Base-by-base conservation (phyloP, 2,113 vertebrate genomes). In the Diphyllodes magnificus region DNA sequence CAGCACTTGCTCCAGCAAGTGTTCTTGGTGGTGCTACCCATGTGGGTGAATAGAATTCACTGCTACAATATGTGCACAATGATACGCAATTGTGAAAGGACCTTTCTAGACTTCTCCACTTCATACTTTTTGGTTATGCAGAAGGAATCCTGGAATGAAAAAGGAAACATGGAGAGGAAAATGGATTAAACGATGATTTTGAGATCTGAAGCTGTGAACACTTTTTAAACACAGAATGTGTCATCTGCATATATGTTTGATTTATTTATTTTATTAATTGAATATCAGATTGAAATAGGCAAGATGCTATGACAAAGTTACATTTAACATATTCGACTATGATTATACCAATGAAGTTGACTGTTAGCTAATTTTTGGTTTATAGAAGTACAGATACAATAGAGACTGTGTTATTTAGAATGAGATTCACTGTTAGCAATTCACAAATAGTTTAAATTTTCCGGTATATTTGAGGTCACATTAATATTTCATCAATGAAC, bases 401-500 rank as follows among this genome's bases (percentile, higher is more conserved):
- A 92, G 85, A 78, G 64, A 51, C 25, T 22, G 61, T 92, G 49
- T 60, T 93, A 86, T 88, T 94, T 92, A 63, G 68, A 87, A 94
- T 84, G 42, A 73, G 54, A 92, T 77, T 95, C 85, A 57, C 54
- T 82, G 70, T 54, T 68, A 81, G 15, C 28, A 16, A 81, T 77
- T 96, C 65, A 80, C 54, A 88, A 83, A 88, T 81, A 90, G 31
- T 92, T 90, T 73, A 77, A 84, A 85, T 91, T 97, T 96, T 96
- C 92, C 85, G 94, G 69, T 92, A 86, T 93, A 84, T 97, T 90
- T 87, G 75, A 95, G 92, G 75, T 68, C 76, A 78, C 94, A 95
- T 88, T 96, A 96, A 96, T 93, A 97, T 97, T 97, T 97, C 86
- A 97, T 92, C 94, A 97, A 95, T 96, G 73, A 95, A 92, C 83